Base-by-base conservation (phyloP, 2,888 invertebrate genomes). In the Trissonchulus latispiculum region DNA sequence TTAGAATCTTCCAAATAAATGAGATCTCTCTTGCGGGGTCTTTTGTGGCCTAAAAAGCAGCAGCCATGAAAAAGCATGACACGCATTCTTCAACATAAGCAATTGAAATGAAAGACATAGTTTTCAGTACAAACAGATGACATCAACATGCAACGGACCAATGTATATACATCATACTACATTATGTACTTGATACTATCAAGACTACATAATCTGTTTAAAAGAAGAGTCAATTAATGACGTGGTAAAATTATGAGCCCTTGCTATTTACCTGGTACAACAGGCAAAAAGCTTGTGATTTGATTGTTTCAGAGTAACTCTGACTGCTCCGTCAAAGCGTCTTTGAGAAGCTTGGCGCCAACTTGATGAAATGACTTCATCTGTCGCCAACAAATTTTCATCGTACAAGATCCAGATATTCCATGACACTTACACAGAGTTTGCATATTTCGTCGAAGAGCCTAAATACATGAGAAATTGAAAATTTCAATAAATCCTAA, bases 351-450 rank as follows among this genome's bases (percentile, higher is more conserved):
- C 0, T 89, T 89, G 75, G 90, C 89, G 0, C 92, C 93, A 2
- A 93, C 90, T 76, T 87, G 83, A 36, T 91, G 86, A 80, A 94
- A 90, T 61, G 89, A 87, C 1, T 91, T 90, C 79, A 94, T 86
- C 75, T 90, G 89, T 77, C 92, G 87, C 94, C 94, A 94, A 84
- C 94, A 94, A 3, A 93, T 92, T 69, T 91, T 88, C 77, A 92
- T 89, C 62, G 92, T 91, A 84, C 94, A 94, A 1, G 93, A 93
- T 0, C 93, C 93, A 0, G 93, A 93, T 87, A 94, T 92, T 33
- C 94, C 93, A 83, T 94, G 93, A 80, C 94, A 94, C 83, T 94
- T 94, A 87, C 94, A 94, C 31, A 91, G 89, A 62, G 91, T 88
- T 81, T 92, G 90, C 91, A 93, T 91, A 75, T 90, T 87, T 32